Evolutionary conservation across 2,797 vertebrate genomes (phyloP).

Genomic region (Botia almorhae): DNA sequence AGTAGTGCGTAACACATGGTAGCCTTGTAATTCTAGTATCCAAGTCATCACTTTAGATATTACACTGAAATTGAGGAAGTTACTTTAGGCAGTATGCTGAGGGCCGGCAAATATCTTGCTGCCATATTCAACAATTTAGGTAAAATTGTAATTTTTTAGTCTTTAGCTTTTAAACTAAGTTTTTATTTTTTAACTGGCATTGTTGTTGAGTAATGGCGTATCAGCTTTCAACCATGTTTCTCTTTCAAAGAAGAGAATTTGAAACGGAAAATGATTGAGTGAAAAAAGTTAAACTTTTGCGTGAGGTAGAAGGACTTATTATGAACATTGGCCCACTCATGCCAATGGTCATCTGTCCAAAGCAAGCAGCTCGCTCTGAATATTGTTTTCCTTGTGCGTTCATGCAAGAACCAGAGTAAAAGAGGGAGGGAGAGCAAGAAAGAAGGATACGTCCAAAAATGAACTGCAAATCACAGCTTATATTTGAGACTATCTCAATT

Average conservation of each 20-base stretch:
- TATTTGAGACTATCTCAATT: background rate
- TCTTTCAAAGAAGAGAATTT: slow-evolving; percentile 21
- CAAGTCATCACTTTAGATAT: background rate
- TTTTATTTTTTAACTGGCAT: background rate
- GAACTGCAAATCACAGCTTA: slow-evolving; percentile 12
- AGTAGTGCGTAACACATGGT: slow-evolving; percentile 12
- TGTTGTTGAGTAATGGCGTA: slow-evolving; percentile 20
- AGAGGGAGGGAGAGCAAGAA: background rate
- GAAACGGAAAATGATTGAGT: slow-evolving; percentile 38
- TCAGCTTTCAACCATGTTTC: slow-evolving; percentile 5
- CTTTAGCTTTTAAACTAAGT: too few relatives aligned
- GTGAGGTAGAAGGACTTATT: slow-evolving; percentile 53
- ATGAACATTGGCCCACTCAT: slow-evolving; percentile 43
- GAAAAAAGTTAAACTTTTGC: slow-evolving; percentile 47
- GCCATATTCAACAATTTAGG: slow-evolving; percentile 19
- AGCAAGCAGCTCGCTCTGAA: slow-evolving; percentile 57
- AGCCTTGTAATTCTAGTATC: background rate
- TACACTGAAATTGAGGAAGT: background rate
- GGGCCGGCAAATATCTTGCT: slow-evolving; percentile 22
- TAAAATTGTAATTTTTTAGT: too few relatives aligned
- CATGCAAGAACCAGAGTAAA: slow-evolving; percentile 38
- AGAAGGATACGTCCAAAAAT: slow-evolving; percentile 38
- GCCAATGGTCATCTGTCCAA: slow-evolving; percentile 59
- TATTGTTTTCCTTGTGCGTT: slow-evolving; percentile 56
- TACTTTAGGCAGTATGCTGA: slow-evolving; percentile 19